These are phyloP conservation scores for Marcusenius ussheri DNA, from an alignment of 2,113 vertebrate species.

Conservation along the genomic window DNA sequence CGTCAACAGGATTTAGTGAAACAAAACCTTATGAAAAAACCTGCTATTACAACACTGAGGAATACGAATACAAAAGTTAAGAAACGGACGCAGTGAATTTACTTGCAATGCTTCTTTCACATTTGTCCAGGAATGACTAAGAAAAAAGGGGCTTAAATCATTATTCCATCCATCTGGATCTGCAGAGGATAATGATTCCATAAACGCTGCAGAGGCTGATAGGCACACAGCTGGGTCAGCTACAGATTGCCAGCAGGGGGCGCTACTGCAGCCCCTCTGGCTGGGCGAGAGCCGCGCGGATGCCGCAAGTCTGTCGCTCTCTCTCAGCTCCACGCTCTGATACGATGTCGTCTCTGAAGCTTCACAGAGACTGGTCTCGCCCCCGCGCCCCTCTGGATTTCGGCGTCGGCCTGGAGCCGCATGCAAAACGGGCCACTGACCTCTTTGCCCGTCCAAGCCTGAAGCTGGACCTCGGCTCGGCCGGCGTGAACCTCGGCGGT, in stretches of 20 bases:
- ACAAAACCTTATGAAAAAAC: background rate
- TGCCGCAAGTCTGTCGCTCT: background rate
- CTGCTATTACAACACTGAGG: background rate
- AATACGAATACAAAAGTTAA: background rate
- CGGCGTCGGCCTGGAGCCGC: background rate
- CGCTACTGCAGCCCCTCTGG: background rate
- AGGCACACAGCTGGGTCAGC: background rate
- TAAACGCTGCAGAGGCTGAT: background rate
- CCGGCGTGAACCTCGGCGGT: background rate
- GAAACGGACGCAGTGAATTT: background rate
- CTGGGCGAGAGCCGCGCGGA: background rate
- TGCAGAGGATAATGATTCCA: slow-evolving; percentile 44
- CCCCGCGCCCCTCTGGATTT: background rate
- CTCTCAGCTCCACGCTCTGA: background rate
- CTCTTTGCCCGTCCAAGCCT: background rate
- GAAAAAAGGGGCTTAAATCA: background rate
- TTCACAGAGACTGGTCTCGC: background rate
- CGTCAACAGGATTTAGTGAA: background rate
- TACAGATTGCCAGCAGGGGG: background rate
- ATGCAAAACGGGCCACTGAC: background rate
- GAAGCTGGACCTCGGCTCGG: background rate
- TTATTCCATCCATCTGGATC: slow-evolving; percentile 21
- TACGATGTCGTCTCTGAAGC: background rate
- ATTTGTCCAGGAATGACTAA: background rate
- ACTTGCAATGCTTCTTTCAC: background rate